Evolutionary conservation across 2,113 vertebrate species (phyloP).

Genomic region (Grus americana): DNA sequence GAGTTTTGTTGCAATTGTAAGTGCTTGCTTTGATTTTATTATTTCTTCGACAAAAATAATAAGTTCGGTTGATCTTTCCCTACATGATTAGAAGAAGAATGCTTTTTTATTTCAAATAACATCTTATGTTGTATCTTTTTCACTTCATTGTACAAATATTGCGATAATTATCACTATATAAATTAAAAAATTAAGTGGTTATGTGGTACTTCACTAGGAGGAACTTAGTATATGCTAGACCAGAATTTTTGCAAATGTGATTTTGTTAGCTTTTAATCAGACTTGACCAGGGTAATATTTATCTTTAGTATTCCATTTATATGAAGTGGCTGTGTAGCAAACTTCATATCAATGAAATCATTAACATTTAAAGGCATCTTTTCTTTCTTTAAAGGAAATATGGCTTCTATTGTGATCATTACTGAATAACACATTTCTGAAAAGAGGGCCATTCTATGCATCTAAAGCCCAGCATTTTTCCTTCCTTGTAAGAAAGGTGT

Average conservation of each 20-base stretch:
- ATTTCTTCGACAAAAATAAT: slow-evolving; percentile 43
- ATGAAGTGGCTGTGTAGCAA: slow-evolving; percentile 2
- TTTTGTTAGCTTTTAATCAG: slow-evolving; percentile 48
- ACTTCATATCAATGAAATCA: not conserved
- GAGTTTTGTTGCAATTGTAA: slow-evolving; percentile 45
- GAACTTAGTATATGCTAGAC: not conserved
- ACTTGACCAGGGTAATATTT: slow-evolving; percentile 15
- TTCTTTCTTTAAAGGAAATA: not conserved
- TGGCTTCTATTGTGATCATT: not conserved
- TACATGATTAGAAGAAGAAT: slow-evolving; percentile 1
- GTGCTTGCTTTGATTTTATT: slow-evolving; percentile 44
- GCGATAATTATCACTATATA: slow-evolving; percentile 32
- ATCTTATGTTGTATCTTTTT: not conserved
- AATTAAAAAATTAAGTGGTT: slow-evolving; percentile 51
- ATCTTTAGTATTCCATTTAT: slow-evolving; percentile 32
- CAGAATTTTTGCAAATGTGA: slow-evolving; percentile 29
- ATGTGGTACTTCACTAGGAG: not conserved
- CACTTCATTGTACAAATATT: slow-evolving; percentile 38
- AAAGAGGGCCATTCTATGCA: not conserved
- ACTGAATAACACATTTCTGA: not conserved
- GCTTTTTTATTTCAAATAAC: not conserved
- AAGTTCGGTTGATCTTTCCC: slow-evolving; percentile 9
- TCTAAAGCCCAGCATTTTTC: not conserved
- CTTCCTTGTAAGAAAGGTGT: not conserved
- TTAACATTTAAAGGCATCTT: not conserved